Conservation (phyloP, 2,888 invertebrate genomes). For the Blera fallax region DNA sequence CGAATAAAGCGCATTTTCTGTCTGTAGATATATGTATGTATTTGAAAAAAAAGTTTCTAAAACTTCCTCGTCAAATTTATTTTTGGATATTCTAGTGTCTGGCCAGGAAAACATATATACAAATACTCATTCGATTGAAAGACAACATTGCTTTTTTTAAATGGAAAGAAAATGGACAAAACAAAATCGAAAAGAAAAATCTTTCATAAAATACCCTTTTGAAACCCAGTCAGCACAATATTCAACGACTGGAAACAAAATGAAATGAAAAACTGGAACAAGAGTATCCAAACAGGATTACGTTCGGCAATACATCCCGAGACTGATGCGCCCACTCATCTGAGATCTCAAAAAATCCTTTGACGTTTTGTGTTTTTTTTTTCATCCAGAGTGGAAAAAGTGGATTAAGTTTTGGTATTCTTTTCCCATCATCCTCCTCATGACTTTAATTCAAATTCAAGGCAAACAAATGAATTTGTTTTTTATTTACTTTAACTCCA, state of each 20-base stretch:
- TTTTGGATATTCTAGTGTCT: not conserved
- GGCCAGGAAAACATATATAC: not conserved
- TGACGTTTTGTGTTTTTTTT: not conserved
- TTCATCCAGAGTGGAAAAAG: not conserved
- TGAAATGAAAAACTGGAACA: not conserved
- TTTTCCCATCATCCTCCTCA: not conserved
- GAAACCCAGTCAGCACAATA: not conserved
- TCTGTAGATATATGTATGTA: too few species aligned
- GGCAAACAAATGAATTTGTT: not conserved
- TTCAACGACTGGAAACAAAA: not conserved
- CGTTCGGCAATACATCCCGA: not conserved
- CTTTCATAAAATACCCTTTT: not conserved
- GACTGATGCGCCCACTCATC: not conserved
- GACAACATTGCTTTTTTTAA: not conserved
- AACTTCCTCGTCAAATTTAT: not conserved
- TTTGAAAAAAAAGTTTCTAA: too few species aligned
- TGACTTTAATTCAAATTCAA: constrained; percentile 13
- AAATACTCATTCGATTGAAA: not conserved
- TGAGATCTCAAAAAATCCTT: not conserved
- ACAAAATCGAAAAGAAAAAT: not conserved
- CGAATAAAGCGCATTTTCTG: too few species aligned
- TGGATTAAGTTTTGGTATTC: not conserved
- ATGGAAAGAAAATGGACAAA: not conserved
- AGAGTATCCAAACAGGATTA: not conserved
- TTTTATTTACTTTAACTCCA: not conserved